phyloP scores from a whole-genome alignment of 2,797 vertebrate species.

The Octomys mimax region DNA sequence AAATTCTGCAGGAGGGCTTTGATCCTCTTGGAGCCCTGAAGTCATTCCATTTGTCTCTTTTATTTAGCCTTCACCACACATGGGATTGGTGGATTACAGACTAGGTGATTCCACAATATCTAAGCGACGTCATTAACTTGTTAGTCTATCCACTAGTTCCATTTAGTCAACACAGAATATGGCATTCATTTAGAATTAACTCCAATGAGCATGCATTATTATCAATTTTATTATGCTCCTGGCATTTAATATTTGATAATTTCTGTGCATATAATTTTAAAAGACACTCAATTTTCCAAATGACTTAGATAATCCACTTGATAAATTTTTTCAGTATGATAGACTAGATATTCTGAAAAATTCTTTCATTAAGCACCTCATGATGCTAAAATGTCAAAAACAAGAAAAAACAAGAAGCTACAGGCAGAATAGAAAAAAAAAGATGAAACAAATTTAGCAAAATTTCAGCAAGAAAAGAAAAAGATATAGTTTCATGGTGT shows the following conservation, averaged over 20 bases:
- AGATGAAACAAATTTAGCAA: neutral
- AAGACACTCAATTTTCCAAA: slow-evolving; percentile 1
- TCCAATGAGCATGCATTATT: neutral
- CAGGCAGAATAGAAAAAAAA: neutral
- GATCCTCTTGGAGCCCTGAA: too few species aligned
- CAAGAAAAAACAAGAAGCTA: neutral
- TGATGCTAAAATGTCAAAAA: neutral
- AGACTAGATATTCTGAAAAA: neutral
- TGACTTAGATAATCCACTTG: neutral
- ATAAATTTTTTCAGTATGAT: neutral
- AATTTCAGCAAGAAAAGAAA: neutral
- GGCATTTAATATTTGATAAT: slow-evolving; percentile 4
- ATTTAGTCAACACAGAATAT: neutral
- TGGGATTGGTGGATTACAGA: too few species aligned
- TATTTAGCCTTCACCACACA: too few species aligned
- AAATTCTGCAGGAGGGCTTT: too few species aligned
- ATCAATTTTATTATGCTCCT: neutral
- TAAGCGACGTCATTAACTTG: too few species aligned
- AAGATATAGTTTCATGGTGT: neutral
- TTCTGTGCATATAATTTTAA: neutral
- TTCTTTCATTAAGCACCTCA: neutral
- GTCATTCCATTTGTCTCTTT: too few species aligned
- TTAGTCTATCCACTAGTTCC: neutral
- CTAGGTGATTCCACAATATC: too few species aligned
- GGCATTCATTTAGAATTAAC: neutral